Evolutionary conservation across 2,113 vertebrate genomes (phyloP), one percentile per base, ranked within the genome.

Genomic region (Ascaphus truei): DNA sequence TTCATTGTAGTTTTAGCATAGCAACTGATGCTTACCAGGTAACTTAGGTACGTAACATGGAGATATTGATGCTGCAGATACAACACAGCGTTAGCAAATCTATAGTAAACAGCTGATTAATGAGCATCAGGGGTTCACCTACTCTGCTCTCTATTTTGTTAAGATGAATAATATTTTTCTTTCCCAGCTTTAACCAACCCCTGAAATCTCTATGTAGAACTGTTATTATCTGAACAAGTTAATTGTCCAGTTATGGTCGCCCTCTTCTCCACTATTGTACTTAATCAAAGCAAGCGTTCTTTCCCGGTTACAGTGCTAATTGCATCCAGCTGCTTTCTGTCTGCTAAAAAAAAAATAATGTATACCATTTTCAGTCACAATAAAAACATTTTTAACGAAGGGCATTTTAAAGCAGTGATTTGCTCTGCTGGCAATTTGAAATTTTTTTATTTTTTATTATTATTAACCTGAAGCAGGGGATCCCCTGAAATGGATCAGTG

Each of bases 301-400:
- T 50, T 36, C 39, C 47, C 59, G 23, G 59, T 68, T 59, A 68
- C 52, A 68, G 22, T 33, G 36, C 53, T 68, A 68, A 68, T 68
- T 68, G 59, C 37, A 58, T 48, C 36, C 20, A 25, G 57, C 65
- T 47, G n/a, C 13, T 68, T 58, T 58, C 33, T 20, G 30, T 13
- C 18, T 25, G 29, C 65, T 37, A 11, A 11, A 15, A 57, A 15
- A 57, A 57, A 59, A 31, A 68, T 23, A 30, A 8, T 34, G 22
- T 58, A 58, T 48, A 57, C 18, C 9, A 39, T 20, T 56, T 48
- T 22, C 45, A 48, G 7, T 23, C 2, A 7, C 16, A 25, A 18
- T 48, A 25, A 2, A 25, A 25, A n/a, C n/a, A n/a, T n/a, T n/a
- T n/a, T n/a, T n/a, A n/a, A n/a, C n/a, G n/a, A n/a, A n/a, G n/a